A percentile compares a stretch with the other conserved stretches of the same genome.
These are phyloP conservation scores for Ornithoptera alexandrae DNA, from an alignment of 2,888 invertebrate species.

Conservation along the genomic window DNA sequence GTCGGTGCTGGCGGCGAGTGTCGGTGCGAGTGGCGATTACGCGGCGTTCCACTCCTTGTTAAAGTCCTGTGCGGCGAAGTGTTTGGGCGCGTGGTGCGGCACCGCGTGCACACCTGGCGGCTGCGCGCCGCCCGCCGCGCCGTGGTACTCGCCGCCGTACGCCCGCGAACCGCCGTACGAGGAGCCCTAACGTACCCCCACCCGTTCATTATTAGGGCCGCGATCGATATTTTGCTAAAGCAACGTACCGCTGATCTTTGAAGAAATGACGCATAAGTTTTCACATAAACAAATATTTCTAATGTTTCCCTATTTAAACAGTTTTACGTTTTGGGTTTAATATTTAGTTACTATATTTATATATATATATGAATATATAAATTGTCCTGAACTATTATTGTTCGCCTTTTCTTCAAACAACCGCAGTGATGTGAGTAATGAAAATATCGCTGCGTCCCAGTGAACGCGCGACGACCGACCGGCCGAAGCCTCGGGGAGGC, in stretches of 20 bases:
- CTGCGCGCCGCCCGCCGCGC: conserved; percentile 62
- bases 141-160: conserved; percentile 71
- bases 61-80: conserved; percentile 76
- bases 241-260: conserved; percentile 11
- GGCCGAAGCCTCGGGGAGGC: conserved; percentile 23
- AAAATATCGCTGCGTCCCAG: conserved; percentile 16
- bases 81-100: conserved; percentile 80
- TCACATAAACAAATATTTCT: background rate
- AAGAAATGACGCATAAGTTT: background rate
- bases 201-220: conserved; percentile 34
- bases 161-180: conserved; percentile 75
- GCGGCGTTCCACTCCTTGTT: conserved; percentile 80
- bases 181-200: conserved; percentile 60
- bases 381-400: background rate
- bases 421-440: conserved; percentile 5
- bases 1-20: conserved; percentile 24
- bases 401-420: conserved; percentile 13
- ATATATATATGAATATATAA: background rate
- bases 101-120: conserved; percentile 76
- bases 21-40: conserved; percentile 42
- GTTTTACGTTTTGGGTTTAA: background rate
- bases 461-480: conserved; percentile 26
- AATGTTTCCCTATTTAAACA: background rate
- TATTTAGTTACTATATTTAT: background rate
- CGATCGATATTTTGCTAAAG: conserved; percentile 9